Percentiles rank a stretch among this genome's conserved stretches.
Conservation (phyloP, 2,888 invertebrate genomes). For the Perizoma flavofasciatum region DNA sequence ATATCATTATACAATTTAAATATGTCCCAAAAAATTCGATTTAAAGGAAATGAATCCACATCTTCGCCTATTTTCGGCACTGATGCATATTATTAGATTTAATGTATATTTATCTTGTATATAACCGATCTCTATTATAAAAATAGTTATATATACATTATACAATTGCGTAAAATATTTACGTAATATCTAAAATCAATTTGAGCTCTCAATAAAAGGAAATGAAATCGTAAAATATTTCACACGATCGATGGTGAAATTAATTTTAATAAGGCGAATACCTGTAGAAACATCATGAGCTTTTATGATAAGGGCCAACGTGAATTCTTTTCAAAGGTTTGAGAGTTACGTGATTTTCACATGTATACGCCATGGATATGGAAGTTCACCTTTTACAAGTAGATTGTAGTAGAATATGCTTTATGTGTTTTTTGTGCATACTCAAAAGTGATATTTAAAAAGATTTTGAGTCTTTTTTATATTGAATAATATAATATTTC, state of each 20-base stretch:
- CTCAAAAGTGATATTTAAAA: neutral
- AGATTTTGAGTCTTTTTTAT: neutral
- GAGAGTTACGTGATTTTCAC: neutral
- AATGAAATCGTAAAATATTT: slow-evolving; percentile 4
- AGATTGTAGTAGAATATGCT: neutral
- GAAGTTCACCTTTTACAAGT: no score
- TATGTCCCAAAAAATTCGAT: no score
- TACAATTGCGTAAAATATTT: no score
- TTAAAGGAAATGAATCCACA: no score
- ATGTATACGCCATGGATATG: neutral
- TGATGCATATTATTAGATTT: no score
- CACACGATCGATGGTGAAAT: neutral
- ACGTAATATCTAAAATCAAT: neutral
- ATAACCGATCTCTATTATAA: no score
- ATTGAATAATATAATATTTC: slow-evolving; percentile 1
- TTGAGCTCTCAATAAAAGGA: slow-evolving; percentile 5
- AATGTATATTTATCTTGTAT: no score
- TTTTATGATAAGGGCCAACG: neutral
- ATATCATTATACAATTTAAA: no score
- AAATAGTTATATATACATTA: no score
- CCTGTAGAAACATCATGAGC: slow-evolving; percentile 14
- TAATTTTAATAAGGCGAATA: neutral
- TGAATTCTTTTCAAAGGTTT: neutral
- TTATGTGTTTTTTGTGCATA: slow-evolving; percentile 2
- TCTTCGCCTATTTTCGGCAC: no score